Percentiles rank a stretch among this genome's conserved stretches.
phyloP scores from a whole-genome alignment of 1,140 invertebrate genomes.

The Saccostrea cuccullata region DNA sequence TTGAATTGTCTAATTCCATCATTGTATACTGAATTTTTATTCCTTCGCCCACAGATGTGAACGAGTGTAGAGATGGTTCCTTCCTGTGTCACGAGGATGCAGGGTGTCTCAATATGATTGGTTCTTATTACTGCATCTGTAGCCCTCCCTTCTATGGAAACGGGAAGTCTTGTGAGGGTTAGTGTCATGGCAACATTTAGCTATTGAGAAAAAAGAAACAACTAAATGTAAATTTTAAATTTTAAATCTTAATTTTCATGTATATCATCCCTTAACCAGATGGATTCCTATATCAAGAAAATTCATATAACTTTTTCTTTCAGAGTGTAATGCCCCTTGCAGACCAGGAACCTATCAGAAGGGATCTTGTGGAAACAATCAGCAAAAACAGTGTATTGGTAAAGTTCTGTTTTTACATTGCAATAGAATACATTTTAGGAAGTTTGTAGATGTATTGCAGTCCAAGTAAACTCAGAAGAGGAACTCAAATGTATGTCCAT shows the following conservation, averaged over 20 bases:
- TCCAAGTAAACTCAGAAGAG: not conserved
- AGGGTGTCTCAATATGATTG: slow-evolving; percentile 69
- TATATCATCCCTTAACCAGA: too few relatives aligned
- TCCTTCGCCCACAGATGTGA: slow-evolving; percentile 64
- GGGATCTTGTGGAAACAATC: slow-evolving; percentile 59
- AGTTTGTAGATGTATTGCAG: not conserved
- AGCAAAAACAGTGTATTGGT: slow-evolving; percentile 70
- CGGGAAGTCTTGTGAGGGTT: slow-evolving; percentile 70
- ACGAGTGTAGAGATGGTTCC: slow-evolving; percentile 69
- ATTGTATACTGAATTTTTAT: too few relatives aligned
- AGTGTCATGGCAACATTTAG: not conserved
- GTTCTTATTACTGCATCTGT: slow-evolving; percentile 72
- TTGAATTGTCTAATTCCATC: too few relatives aligned
- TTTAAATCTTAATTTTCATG: too few relatives aligned
- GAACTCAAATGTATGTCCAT: not conserved
- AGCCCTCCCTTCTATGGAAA: slow-evolving; percentile 70
- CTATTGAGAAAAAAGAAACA: too few relatives aligned
- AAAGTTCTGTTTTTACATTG: not conserved
- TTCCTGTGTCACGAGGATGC: slow-evolving; percentile 67
- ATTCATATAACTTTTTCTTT: not conserved
- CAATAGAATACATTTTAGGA: too few relatives aligned
- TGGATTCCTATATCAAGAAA: too few relatives aligned
- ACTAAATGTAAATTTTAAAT: too few relatives aligned
- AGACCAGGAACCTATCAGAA: slow-evolving; percentile 63
- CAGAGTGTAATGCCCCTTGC: slow-evolving; percentile 67